A percentile compares a stretch with the other conserved stretches of the same genome.
Conservation (phyloP, 2,888 invertebrate genomes). For the Matsumyia berberina region DNA sequence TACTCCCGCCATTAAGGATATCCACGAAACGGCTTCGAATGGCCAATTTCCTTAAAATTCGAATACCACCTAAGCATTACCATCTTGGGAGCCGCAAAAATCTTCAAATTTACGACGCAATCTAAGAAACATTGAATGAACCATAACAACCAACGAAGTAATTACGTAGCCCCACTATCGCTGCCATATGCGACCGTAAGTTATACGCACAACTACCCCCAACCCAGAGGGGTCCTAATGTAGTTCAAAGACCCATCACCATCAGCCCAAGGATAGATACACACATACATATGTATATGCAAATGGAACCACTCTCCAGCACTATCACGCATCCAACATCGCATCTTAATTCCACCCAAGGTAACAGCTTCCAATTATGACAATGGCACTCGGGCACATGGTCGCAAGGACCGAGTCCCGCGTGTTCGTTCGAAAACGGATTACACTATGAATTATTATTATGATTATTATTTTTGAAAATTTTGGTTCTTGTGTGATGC, state of each 20-base stretch:
- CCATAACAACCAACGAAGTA: slow-evolving; percentile 63
- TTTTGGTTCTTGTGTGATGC: slow-evolving; percentile 28
- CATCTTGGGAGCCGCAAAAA: slow-evolving; percentile 25
- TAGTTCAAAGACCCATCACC: slow-evolving; percentile 67
- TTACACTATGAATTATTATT: slow-evolving; percentile 70
- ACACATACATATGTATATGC: slow-evolving; percentile 43
- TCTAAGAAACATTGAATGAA: slow-evolving; percentile 71
- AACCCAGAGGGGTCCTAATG: slow-evolving; percentile 40
- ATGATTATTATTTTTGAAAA: slow-evolving; percentile 72
- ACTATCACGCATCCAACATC: no score
- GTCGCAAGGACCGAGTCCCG: slow-evolving; percentile 19
- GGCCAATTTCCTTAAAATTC: slow-evolving; percentile 49
- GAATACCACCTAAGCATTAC: slow-evolving; percentile 29
- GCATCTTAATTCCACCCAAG: slow-evolving; percentile 71
- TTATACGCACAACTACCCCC: slow-evolving; percentile 64
- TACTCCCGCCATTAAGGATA: slow-evolving; percentile 45
- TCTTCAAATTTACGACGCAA: slow-evolving; percentile 66
- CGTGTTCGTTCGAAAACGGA: slow-evolving; percentile 62
- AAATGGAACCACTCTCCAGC: slow-evolving; percentile 44
- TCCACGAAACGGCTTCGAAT: slow-evolving; percentile 45
- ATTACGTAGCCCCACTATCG: slow-evolving; percentile 54
- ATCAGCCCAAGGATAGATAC: slow-evolving; percentile 3
- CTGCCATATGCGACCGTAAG: slow-evolving; percentile 67
- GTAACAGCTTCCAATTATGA: slow-evolving; percentile 76
- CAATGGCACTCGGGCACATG: slow-evolving; percentile 46